Conservation (phyloP, 1,140 invertebrate genomes). For the Formica exsecta region DNA sequence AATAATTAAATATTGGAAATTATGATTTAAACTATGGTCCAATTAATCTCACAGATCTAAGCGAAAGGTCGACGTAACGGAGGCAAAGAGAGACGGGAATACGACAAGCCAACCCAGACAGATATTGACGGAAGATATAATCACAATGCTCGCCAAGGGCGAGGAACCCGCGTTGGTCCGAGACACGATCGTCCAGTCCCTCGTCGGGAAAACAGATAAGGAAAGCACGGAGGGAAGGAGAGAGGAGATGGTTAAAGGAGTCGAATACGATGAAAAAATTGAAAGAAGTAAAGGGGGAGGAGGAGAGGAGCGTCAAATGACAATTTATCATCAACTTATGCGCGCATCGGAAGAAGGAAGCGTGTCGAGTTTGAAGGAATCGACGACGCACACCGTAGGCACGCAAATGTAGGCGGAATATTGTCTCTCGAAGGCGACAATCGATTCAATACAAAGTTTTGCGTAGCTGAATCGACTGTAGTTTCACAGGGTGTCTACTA, state of each 20-base stretch:
- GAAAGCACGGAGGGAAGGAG: not conserved
- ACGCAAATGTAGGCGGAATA: conserved; percentile 11
- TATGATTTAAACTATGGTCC: not conserved
- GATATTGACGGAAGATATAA: not conserved
- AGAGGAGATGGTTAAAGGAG: not conserved
- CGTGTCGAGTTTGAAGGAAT: not conserved
- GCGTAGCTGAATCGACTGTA: not conserved
- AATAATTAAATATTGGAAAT: not conserved
- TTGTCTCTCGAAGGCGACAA: not conserved
- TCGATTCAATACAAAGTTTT: not conserved
- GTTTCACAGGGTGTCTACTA: not conserved
- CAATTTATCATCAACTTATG: conserved; percentile 8
- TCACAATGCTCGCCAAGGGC: not conserved
- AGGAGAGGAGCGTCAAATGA: not conserved
- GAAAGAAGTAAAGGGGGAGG: conserved; percentile 36
- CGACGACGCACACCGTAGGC: not conserved
- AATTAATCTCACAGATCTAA: conserved; percentile 16
- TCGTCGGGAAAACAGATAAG: not conserved
- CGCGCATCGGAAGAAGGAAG: not conserved
- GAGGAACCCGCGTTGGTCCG: not conserved
- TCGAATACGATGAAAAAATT: not conserved
- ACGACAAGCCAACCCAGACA: not conserved
- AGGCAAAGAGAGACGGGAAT: not conserved
- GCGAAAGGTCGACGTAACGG: not conserved
- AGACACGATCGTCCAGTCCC: not conserved